Base-by-base conservation (phyloP, 2,113 vertebrate species). In the Clarias batrachus region DNA sequence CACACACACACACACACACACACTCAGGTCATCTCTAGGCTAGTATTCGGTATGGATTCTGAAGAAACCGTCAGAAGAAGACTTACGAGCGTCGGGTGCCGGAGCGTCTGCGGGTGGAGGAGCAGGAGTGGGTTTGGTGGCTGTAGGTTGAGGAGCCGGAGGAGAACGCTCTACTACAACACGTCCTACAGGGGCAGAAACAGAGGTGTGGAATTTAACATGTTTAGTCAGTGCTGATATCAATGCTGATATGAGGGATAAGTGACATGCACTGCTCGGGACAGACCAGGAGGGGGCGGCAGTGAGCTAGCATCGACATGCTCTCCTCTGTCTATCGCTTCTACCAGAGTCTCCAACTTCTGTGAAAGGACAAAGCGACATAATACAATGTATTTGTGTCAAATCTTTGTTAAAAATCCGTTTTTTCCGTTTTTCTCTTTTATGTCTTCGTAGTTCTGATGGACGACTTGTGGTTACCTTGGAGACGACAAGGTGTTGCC, bases 241-340 rank as follows among this genome's bases (percentile, higher is more conserved):
- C 2, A 11, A 23, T 10, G 6, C 19, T 33, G 33, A 37, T 37
- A 70, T 70, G 30, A 70, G 1, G 10, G 5, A n/a, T 80, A 37
- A 86, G 23, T 65, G 87, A 59, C 37, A 27, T 78, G 79, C 80
- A 52, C 86, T 87, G 54, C 41, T 0, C 25, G 25, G 11, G n/a
- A 88, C 95, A 94, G 77, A 98, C 97, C 96, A 88, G 95, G 95
- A 87, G 94, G 94, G 4, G 96, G 96, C 0, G 96, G 97, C 56
- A 97, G 89, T 27, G 84, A 92, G 87, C 91, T 91, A 78, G 95
- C 86, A 71, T 96, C 95, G 60, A 97, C 90, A 0, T 92, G 85
- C 88, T 96, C 94, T 2, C 92, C 95, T 85, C 91, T 91, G 90
- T 94, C 94, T 87, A 95, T 65, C 0, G 95, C 94, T 83, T 96